These are phyloP conservation scores for Aphaenogaster ashmeadi DNA, from an alignment of 1,140 invertebrate species.

Conservation along the genomic window DNA sequence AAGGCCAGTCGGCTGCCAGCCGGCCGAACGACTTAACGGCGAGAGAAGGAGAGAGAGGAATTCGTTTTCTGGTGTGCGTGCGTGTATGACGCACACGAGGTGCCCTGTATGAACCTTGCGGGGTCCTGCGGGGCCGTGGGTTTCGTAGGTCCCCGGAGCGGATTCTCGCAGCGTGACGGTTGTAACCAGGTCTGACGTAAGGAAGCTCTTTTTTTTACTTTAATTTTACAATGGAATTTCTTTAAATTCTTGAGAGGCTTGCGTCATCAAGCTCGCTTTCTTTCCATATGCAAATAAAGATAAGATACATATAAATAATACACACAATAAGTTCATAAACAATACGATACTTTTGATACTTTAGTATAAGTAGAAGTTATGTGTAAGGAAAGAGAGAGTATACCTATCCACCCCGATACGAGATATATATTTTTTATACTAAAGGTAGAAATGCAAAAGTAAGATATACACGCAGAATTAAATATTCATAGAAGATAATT, in stretches of 20 bases:
- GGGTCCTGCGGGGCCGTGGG: conserved; percentile 44
- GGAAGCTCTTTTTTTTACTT: not conserved
- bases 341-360: not conserved
- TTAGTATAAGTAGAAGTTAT: not conserved
- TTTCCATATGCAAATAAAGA: not conserved
- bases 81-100: not conserved
- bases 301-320: not conserved
- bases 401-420: not conserved
- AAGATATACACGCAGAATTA: not conserved
- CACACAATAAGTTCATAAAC: not conserved
- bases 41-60: conserved; percentile 35
- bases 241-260: not conserved
- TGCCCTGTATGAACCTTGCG: not conserved
- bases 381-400: not conserved
- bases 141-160: not conserved
- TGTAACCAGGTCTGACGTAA: conserved; percentile 17
- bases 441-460: not conserved
- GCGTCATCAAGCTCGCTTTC: not conserved
- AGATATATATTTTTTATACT: not conserved
- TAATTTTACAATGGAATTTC: not conserved
- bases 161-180: not conserved
- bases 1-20: conserved; percentile 55
- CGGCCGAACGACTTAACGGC: conserved; percentile 49
- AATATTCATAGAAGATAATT: not conserved
- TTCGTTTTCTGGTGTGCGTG: conserved; percentile 38